phyloP scores from a whole-genome alignment of 2,888 invertebrate genomes.

The Dasysyrphus tricinctus region DNA sequence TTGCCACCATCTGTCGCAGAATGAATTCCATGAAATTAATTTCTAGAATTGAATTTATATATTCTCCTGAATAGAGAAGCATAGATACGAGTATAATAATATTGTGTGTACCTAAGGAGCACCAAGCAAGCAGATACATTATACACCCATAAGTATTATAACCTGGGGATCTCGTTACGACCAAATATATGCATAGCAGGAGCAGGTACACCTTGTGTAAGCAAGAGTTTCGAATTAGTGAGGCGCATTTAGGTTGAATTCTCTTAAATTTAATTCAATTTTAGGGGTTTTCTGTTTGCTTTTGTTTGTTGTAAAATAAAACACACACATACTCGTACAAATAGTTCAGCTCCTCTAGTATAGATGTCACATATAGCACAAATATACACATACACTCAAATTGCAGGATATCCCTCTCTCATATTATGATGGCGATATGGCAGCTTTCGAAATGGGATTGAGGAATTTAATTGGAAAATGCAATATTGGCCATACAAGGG shows the following conservation, averaged over 20 bases:
- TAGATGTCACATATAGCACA: neutral
- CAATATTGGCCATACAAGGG: constrained; percentile 44
- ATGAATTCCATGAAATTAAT: constrained; percentile 46
- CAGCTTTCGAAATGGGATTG: constrained; percentile 39
- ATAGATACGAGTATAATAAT: neutral
- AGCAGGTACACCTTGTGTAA: constrained; percentile 13
- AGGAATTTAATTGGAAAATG: constrained; percentile 65
- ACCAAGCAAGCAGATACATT: constrained; percentile 16
- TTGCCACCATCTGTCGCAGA: constrained; percentile 42
- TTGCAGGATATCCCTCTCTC: constrained; percentile 1
- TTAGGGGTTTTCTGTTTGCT: constrained; percentile 33
- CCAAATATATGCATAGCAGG: constrained; percentile 5
- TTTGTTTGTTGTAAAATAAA: constrained; percentile 35
- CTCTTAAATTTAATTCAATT: constrained; percentile 59
- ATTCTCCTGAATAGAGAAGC: neutral
- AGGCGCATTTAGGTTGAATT: constrained; percentile 55
- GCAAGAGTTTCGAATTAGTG: constrained; percentile 51
- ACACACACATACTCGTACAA: neutral
- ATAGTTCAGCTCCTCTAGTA: neutral
- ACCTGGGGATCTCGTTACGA: constrained; percentile 8
- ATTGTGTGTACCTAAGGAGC: constrained; percentile 3
- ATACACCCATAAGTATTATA: constrained; percentile 12
- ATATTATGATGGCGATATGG: constrained; percentile 23
- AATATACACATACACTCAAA: neutral
- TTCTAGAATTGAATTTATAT: constrained; percentile 42